A percentile compares a stretch with the other conserved stretches of the same genome.
Conservation (phyloP, 2,797 vertebrate genomes). For the Pantherophis alleghaniensis region DNA sequence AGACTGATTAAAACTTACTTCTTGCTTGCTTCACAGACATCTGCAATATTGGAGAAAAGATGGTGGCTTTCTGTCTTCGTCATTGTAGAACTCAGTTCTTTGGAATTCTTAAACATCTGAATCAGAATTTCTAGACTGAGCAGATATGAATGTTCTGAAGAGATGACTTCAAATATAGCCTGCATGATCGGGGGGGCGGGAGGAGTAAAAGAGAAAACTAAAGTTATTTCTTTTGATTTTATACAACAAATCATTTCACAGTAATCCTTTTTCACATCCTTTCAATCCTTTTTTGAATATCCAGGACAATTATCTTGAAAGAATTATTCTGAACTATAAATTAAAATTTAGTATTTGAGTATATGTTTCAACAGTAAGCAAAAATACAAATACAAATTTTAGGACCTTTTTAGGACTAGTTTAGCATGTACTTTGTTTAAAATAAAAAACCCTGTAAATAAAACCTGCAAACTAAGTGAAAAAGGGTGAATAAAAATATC, state of each 20-base stretch:
- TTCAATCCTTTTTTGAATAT: neutral
- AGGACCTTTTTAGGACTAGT: neutral
- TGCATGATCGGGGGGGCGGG: constrained; percentile 43
- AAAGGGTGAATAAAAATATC: neutral
- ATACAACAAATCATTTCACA: neutral
- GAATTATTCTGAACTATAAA: neutral
- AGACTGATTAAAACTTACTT: constrained; percentile 77
- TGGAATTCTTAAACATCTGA: constrained; percentile 93
- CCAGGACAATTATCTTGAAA: neutral
- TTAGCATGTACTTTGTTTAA: neutral
- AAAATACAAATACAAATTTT: neutral
- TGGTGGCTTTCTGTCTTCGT: constrained; percentile 96
- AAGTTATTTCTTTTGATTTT: neutral
- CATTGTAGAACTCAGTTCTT: constrained; percentile 87
- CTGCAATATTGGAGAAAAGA: constrained; percentile 95
- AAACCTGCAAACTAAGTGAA: neutral
- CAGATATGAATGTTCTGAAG: constrained; percentile 95
- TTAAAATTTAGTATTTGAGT: neutral
- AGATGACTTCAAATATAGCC: constrained; percentile 98
- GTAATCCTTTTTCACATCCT: neutral
- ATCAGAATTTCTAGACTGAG: constrained; percentile 95
- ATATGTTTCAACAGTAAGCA: neutral
- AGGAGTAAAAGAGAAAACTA: neutral
- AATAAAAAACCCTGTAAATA: neutral
- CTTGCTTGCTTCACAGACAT: constrained; percentile 92